These are phyloP conservation scores for Neostethus bicornis DNA, from an alignment of 2,797 vertebrate species.

Conservation along the genomic window DNA sequence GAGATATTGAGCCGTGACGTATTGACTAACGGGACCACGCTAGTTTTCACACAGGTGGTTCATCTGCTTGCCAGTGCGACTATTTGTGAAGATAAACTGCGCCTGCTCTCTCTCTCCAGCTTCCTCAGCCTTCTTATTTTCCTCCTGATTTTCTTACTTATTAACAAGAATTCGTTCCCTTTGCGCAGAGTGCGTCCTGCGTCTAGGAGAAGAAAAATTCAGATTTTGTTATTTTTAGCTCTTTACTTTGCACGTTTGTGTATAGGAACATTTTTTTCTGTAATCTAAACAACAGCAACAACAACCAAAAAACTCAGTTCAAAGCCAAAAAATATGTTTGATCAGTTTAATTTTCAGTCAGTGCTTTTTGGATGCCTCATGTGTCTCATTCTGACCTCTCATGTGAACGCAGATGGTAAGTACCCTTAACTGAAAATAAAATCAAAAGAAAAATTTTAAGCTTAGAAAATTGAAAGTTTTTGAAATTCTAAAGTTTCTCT, in stretches of 20 bases:
- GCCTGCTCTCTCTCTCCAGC: constrained; percentile 68
- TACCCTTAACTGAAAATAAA: constrained; percentile 25
- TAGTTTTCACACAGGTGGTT: constrained; percentile 86
- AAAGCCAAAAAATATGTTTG: constrained; percentile 66
- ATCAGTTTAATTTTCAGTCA: constrained; percentile 55
- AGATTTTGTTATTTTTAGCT: constrained; percentile 12
- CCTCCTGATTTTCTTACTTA: constrained; percentile 51
- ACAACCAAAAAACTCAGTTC: constrained; percentile 13
- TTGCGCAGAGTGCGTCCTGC: constrained; percentile 38
- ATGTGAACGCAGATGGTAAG: constrained; percentile 84
- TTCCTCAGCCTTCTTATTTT: constrained; percentile 55
- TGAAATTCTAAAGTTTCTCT: too few relatives aligned
- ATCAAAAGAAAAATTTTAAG: neutral
- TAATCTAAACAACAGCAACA: constrained; percentile 6
- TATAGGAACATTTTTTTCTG: constrained; percentile 20
- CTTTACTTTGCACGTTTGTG: constrained; percentile 9
- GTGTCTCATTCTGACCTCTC: constrained; percentile 67
- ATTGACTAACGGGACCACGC: constrained; percentile 78
- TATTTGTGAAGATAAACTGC: constrained; percentile 80
- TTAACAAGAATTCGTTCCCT: constrained; percentile 31
- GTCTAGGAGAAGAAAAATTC: constrained; percentile 28
- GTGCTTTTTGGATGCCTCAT: constrained; percentile 70
- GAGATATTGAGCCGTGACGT: constrained; percentile 75
- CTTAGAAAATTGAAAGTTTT: neutral
- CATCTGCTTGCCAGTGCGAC: constrained; percentile 76